These are phyloP conservation scores for Brachyopa scutellaris DNA, from an alignment of 2,888 invertebrate species.

Conservation along the genomic window DNA sequence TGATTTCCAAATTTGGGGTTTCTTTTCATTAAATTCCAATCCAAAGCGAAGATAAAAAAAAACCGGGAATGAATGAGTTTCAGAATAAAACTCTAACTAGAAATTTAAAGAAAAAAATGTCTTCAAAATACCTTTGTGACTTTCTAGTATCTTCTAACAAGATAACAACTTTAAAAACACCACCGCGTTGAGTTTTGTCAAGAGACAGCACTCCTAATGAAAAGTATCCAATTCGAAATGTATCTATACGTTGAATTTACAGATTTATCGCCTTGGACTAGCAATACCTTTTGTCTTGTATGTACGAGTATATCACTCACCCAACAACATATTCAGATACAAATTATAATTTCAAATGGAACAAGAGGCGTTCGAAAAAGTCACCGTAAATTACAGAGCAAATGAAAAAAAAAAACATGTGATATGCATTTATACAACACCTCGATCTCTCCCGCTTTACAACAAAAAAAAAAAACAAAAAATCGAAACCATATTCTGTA, in stretches of 20 bases:
- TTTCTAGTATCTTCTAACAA: conserved; percentile 19
- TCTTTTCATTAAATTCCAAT: conserved; percentile 22
- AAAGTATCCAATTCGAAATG: conserved; percentile 36
- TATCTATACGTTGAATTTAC: no score
- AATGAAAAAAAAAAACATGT: conserved; percentile 52
- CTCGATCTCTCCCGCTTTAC: neutral
- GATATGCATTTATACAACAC: conserved; percentile 46
- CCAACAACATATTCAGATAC: conserved; percentile 34
- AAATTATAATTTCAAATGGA: conserved; percentile 65
- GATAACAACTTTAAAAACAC: conserved; percentile 12
- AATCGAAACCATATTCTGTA: conserved; percentile 10
- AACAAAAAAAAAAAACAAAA: neutral
- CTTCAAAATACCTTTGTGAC: neutral
- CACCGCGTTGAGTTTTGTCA: neutral
- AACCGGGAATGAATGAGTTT: no score
- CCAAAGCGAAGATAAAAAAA: neutral
- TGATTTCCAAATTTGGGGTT: neutral
- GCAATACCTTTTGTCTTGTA: neutral
- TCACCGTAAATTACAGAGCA: conserved; percentile 35
- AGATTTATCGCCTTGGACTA: conserved; percentile 33
- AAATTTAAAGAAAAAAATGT: neutral
- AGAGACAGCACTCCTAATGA: neutral
- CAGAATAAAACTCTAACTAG: no score
- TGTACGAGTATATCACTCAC: no score
- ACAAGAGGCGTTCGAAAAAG: conserved; percentile 40